Conservation (phyloP, 1,140 invertebrate species). For the Pseudobourletiella spinata region DNA sequence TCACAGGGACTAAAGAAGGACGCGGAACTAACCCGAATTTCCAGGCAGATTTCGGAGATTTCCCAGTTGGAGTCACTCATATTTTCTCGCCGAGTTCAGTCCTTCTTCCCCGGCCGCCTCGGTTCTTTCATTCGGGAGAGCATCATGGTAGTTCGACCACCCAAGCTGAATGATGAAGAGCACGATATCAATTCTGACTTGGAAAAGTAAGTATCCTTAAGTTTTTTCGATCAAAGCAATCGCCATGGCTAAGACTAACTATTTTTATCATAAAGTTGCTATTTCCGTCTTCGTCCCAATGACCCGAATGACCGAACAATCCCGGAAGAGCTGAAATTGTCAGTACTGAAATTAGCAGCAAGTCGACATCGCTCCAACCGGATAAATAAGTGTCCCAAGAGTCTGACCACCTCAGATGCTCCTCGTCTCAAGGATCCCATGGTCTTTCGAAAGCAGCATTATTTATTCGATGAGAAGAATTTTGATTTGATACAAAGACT, state of each 20-base stretch:
- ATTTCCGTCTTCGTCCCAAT: conserved; percentile 26
- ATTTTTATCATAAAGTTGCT: not conserved
- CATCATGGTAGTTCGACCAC: conserved; percentile 24
- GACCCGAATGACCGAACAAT: conserved; percentile 33
- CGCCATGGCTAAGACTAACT: not conserved
- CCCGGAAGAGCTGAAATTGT: conserved; percentile 30
- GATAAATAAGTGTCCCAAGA: conserved; percentile 25
- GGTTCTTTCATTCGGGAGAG: conserved; percentile 29
- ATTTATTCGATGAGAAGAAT: not conserved
- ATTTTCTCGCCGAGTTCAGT: conserved; percentile 34
- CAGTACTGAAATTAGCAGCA: conserved; percentile 20
- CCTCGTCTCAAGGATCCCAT: not conserved
- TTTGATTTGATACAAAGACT: not conserved
- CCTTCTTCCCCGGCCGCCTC: conserved; percentile 26
- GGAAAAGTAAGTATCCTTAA: not conserved
- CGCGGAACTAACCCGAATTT: conserved; percentile 64
- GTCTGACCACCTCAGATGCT: not conserved
- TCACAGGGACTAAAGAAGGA: conserved; percentile 61
- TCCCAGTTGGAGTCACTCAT: conserved; percentile 33
- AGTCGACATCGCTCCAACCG: conserved; percentile 20
- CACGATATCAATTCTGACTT: not conserved
- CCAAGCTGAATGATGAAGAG: not conserved
- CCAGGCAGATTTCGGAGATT: conserved; percentile 49
- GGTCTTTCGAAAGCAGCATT: not conserved
- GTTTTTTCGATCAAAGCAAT: not conserved